Base-by-base conservation (phyloP, 2,113 vertebrate genomes). In the Lontra canadensis region DNA sequence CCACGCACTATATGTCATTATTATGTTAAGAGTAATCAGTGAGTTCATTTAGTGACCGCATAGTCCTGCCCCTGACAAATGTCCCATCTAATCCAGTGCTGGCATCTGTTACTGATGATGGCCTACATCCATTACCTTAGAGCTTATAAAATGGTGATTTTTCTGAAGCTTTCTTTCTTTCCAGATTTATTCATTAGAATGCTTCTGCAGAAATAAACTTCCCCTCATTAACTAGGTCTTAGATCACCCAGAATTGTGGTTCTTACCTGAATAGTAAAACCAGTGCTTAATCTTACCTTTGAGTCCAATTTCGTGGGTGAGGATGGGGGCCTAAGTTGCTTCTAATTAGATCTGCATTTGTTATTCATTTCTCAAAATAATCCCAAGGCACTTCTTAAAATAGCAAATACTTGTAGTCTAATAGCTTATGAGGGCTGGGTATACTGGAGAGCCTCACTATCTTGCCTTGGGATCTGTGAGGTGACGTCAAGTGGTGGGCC, bases 341-440 rank as follows among this genome's bases (percentile, higher is more conserved):
- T 47, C 20, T 14, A 82, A 34, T 67, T 63, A 21, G 34, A 21
- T 18, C 6, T 34, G 12, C 0, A 8, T 63, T 65, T 65, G 67
- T 47, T 55, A 36, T 42, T 42, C 73, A 36, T 47, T 82, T 82
- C 23, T 29, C 55, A 82, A 23, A 36, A 67, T 34, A 88, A 88
- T 26, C 39, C 36, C 23, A 8, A 63, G 67, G 25, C 18, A 47
- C 34, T 12, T 31, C 36, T 88, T 55, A 61, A 81, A 26, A 34
- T 12, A 47, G 21, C 15, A 57, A 36, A 74, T 17, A 10, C 52
- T 52, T 69, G 20, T 14, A 26, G 14, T 4, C 14, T 71, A 7
- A 0, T 14, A 21, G 1, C 15, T 73, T 42, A 12, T 21, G 18
- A 39, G 13, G 11, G 7, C 1, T 0, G 1, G 25, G 25, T 34